phyloP scores from a whole-genome alignment of 2,797 vertebrate species.

The Oophaga sylvatica region DNA sequence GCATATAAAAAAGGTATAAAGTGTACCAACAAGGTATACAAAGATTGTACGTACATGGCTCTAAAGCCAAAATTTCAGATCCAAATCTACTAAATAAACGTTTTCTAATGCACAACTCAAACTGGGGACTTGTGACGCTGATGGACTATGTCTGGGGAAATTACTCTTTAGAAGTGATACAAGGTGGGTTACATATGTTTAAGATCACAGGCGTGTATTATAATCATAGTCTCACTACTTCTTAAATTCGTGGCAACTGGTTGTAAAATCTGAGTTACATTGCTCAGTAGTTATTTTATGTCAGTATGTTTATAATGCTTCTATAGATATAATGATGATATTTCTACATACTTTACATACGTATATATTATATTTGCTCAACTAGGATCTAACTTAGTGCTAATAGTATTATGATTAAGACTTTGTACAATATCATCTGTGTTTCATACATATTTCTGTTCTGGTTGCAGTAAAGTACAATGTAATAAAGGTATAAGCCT shows the following conservation, averaged over 20 bases:
- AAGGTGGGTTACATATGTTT: too few relatives aligned
- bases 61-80: neutral
- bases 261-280: neutral
- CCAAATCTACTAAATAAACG: neutral
- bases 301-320: neutral
- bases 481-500: slow-evolving; percentile 57
- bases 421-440: neutral
- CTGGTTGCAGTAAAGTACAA: neutral
- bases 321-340: neutral
- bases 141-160: neutral
- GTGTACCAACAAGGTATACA: too few relatives aligned
- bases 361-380: neutral
- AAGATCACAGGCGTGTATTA: neutral
- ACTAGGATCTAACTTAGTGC: neutral
- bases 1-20: neutral
- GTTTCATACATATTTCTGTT: neutral
- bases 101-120: neutral
- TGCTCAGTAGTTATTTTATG: neutral
- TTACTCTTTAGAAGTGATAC: too few relatives aligned
- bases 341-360: too few relatives aligned
- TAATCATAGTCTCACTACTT: neutral
- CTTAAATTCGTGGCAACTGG: neutral
- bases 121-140: neutral
- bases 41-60: too few relatives aligned
- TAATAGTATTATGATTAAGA: neutral